Evolutionary conservation across 1,140 invertebrate species (phyloP), one percentile per base, ranked within the genome.

Genomic region (Drosophila baimaii): DNA sequence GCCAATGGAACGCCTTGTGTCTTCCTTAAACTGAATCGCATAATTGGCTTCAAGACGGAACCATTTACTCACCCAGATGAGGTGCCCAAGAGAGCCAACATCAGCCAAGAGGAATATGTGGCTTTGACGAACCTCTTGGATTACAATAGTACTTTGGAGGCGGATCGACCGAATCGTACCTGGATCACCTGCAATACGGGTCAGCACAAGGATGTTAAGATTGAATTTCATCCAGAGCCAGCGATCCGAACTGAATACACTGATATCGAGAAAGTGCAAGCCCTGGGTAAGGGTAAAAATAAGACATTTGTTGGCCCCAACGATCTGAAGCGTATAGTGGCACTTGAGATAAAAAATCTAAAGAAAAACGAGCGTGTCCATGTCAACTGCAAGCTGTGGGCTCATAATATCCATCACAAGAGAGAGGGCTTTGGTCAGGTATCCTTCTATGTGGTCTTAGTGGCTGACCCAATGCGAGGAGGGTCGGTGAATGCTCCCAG

Each of bases 1-100:
- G 17, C 23, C 2, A 70, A 21, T 7, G 33, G 25, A 0, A 21
- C 64, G 8, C 83, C 83, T 3, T 88, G 83, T 37, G 44, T 88
- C 1, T 88, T 88, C 29, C 27, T 88, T 0, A 88, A 88, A 58
- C 21, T 88, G 0, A 88, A 88, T 74, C 71, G 83, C 2, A 7
- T 83, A 0, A 35, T 88, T 52, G 79, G 83, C 9, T 83, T 88
- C 2, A 61, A 57, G 13, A 83, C 79, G 0, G 19, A 57, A 1
- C 44, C 72, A 0, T 88, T 55, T 44, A 35, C 12, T 0, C 17
- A 63, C n/a, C 9, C 35, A 5, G 9, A 65, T 23, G 46, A 83
- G 8, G n/a, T 88, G 1, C 1, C 17, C 0, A 52, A 12, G 19
- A 23, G 21, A 29, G 19, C 23, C 1, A 29, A 41, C 0, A 29